Conservation (phyloP, 1,140 invertebrate species). For the Eurosta solidaginis region DNA sequence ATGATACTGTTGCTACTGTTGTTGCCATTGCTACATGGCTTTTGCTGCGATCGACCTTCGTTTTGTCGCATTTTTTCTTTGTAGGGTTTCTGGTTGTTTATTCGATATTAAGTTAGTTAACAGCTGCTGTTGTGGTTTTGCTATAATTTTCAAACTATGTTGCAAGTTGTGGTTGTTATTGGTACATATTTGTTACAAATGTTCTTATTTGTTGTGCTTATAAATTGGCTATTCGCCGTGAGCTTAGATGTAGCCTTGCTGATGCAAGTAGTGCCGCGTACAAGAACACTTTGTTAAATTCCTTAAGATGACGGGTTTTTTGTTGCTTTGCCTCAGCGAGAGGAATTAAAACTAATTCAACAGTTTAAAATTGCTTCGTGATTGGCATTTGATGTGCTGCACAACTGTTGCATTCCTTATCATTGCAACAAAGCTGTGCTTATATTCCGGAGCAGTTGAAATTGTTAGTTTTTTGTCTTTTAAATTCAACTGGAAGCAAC, state of each 20-base stretch:
- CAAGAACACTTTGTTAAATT: neutral
- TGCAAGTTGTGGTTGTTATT: neutral
- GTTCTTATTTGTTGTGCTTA: neutral
- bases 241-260: neutral
- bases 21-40: neutral
- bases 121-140: neutral
- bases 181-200: neutral
- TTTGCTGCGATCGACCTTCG: slow-evolving; percentile 7
- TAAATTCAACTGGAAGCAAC: no score
- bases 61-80: neutral
- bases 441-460: neutral
- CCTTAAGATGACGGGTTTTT: neutral
- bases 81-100: neutral
- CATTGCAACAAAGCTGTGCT: no score
- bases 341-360: slow-evolving; percentile 2
- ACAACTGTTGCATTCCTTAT: neutral
- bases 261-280: neutral
- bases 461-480: no score
- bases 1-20: neutral
- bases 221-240: neutral
- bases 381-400: neutral
- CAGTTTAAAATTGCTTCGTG: slow-evolving; percentile 22
- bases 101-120: no score
- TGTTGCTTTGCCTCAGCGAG: neutral
- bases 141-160: neutral